These are phyloP conservation scores for Tiliacea aurago DNA, from an alignment of 2,888 invertebrate species.

Conservation along the genomic window DNA sequence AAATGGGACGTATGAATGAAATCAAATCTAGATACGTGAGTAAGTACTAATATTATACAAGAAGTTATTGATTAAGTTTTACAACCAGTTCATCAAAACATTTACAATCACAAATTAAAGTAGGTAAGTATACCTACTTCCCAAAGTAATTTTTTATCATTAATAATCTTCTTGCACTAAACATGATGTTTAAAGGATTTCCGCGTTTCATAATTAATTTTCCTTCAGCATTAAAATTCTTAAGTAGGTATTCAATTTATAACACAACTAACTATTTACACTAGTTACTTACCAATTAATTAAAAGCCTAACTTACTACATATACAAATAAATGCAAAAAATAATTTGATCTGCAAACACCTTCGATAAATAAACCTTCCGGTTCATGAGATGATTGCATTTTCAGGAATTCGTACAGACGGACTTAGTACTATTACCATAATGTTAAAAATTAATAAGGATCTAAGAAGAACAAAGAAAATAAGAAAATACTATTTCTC, in stretches of 20 bases:
- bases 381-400: not conserved
- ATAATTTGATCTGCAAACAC: not conserved
- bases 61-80: not conserved
- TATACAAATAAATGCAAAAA: not conserved
- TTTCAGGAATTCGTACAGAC: not conserved
- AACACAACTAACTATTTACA: not conserved
- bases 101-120: not conserved
- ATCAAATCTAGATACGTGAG: not conserved
- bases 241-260: not conserved
- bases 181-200: not conserved
- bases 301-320: not conserved
- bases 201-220: not conserved
- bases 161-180: not conserved
- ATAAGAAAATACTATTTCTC: not conserved
- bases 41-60: not conserved
- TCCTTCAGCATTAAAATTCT: not conserved
- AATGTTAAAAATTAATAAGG: not conserved
- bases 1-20: slow-evolving; percentile 16
- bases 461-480: not conserved
- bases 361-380: not conserved
- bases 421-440: not conserved
- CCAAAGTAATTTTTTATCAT: not conserved
- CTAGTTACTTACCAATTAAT: not conserved
- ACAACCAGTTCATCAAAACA: not conserved
- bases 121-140: not conserved